Evolutionary conservation across 2,888 invertebrate genomes (phyloP).

Genomic region (Gasteruption jaculator): DNA sequence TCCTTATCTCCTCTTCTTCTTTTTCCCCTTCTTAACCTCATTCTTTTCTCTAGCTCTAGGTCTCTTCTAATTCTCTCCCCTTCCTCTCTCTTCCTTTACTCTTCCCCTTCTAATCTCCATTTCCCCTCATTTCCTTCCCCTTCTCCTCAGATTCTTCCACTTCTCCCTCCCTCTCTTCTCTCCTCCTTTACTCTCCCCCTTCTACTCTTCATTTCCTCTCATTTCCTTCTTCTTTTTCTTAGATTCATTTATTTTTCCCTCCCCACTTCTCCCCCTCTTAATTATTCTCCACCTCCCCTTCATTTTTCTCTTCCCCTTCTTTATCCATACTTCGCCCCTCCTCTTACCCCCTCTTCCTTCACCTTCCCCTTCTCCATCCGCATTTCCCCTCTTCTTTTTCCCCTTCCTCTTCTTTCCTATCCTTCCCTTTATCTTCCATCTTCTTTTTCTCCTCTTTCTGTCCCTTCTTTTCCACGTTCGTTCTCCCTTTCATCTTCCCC

Average conservation of each 20-base stretch:
- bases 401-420: not conserved
- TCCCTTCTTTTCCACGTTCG: too few relatives aligned
- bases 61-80: not conserved
- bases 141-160: conserved; percentile 2
- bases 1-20: conserved; percentile 21
- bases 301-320: not conserved
- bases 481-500: too few relatives aligned
- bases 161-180: not conserved
- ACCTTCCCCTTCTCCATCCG: not conserved
- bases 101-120: conserved; percentile 7
- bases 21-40: conserved; percentile 17
- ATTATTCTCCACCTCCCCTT: not conserved
- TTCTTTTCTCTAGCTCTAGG: conserved; percentile 1
- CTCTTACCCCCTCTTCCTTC: not conserved
- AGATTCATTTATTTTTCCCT: not conserved
- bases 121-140: conserved; percentile 15
- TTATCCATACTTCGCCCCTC: not conserved
- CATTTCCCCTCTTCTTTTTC: too few relatives aligned
- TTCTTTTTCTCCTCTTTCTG: too few relatives aligned
- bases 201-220: conserved; percentile 6
- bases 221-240: conserved; percentile 14
- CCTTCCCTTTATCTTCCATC: conserved; percentile 10
- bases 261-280: not conserved
- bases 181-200: not conserved
- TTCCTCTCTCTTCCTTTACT: conserved; percentile 7